Conservation (phyloP, 1,140 invertebrate species). For the Nasonia vitripennis region DNA sequence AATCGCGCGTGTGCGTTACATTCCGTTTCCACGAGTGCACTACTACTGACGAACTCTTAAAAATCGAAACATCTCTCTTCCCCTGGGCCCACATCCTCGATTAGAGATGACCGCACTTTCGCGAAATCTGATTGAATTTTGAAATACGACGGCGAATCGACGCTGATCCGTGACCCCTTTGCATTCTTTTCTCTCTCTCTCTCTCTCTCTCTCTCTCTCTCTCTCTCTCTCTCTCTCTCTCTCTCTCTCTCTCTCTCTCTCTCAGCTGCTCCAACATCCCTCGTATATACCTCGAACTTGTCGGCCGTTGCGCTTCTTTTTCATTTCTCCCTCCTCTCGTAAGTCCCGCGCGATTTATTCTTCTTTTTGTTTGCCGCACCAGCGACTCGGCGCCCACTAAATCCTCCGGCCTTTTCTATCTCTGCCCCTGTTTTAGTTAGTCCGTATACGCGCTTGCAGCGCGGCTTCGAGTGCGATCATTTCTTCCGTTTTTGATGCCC, state of each 20-base stretch:
- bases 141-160: conserved; percentile 49
- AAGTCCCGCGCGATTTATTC: conserved; percentile 34
- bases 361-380: conserved; percentile 48
- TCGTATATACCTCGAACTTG: background rate
- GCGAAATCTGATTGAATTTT: conserved; percentile 55
- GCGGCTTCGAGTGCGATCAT: background rate
- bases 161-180: conserved; percentile 26
- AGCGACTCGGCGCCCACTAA: conserved; percentile 50
- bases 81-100: background rate
- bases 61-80: no score
- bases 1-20: no score
- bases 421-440: background rate
- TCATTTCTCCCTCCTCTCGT: background rate
- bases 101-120: conserved; percentile 25
- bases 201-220: background rate
- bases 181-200: background rate
- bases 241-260: background rate
- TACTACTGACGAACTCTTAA: no score
- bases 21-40: no score
- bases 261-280: background rate
- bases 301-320: background rate
- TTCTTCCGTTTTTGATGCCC: background rate
- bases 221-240: background rate
- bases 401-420: conserved; percentile 24
- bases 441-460: background rate